These are phyloP conservation scores for Tragelaphus oryx DNA, from an alignment of 2,797 vertebrate genomes.

Conservation along the genomic window DNA sequence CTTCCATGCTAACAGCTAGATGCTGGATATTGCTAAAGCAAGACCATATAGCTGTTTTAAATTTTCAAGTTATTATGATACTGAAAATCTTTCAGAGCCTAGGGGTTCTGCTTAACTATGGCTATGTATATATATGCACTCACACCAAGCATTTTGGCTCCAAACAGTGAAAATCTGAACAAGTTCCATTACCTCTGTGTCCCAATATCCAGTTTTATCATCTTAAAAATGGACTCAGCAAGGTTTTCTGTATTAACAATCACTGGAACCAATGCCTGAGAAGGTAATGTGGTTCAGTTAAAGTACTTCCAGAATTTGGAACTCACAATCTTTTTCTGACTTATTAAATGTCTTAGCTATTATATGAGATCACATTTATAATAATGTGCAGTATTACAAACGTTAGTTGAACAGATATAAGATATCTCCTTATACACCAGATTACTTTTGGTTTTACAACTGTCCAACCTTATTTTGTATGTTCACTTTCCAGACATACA, in stretches of 20 bases:
- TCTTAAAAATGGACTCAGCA: constrained; percentile 3
- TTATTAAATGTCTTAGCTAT: not conserved
- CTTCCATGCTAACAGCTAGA: not conserved
- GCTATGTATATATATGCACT: not conserved
- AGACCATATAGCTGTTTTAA: not conserved
- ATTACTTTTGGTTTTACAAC: not conserved
- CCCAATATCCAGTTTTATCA: constrained; percentile 8
- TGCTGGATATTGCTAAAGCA: not conserved
- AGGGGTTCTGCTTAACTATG: not conserved
- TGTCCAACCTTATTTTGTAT: not conserved
- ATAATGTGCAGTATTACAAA: not conserved
- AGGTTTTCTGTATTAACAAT: constrained; percentile 15
- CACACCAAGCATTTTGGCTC: not conserved
- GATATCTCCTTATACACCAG: not conserved
- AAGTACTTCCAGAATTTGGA: constrained; percentile 25
- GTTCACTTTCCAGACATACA: not conserved
- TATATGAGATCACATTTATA: not conserved
- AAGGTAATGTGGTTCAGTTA: not conserved
- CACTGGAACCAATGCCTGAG: not conserved
- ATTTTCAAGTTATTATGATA: not conserved
- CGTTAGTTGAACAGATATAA: not conserved
- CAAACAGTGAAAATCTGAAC: not conserved
- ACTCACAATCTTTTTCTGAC: not conserved
- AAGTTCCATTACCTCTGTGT: not conserved
- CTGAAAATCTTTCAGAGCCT: not conserved